Percentiles rank a stretch among this genome's conserved stretches.
Conservation (phyloP, 1,140 invertebrate genomes). For the Platorchestia sp. region DNA sequence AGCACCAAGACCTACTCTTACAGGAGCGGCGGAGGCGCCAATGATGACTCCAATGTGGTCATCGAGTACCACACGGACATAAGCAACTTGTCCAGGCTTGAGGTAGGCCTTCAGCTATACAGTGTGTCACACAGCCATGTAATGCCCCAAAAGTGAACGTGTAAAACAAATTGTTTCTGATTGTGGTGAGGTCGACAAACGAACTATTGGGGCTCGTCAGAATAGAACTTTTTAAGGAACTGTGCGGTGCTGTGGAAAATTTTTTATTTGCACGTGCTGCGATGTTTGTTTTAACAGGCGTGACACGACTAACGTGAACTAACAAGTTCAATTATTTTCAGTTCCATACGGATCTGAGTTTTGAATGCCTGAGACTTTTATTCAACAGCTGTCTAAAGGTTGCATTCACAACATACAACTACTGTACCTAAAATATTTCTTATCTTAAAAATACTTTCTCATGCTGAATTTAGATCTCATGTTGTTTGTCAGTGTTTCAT, state of each 20-base stretch:
- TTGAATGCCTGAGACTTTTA: too few relatives aligned
- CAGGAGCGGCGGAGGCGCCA: constrained; percentile 75
- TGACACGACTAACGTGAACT: too few relatives aligned
- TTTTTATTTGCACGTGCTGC: too few relatives aligned
- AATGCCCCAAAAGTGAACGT: background rate
- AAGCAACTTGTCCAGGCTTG: constrained; percentile 90
- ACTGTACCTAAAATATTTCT: too few relatives aligned
- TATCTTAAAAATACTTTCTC: too few relatives aligned
- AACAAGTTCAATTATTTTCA: too few relatives aligned
- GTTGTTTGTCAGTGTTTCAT: too few relatives aligned
- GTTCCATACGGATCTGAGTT: too few relatives aligned
- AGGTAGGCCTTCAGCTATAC: constrained; percentile 78
- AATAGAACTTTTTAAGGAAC: background rate
- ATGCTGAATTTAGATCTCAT: too few relatives aligned
- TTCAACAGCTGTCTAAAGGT: too few relatives aligned
- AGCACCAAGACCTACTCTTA: constrained; percentile 88
- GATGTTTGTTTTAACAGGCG: too few relatives aligned
- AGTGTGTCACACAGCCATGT: background rate
- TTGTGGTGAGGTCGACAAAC: background rate
- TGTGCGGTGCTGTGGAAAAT: background rate
- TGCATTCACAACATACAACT: too few relatives aligned
- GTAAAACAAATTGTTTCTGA: background rate
- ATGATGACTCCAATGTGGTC: constrained; percentile 86
- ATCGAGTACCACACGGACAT: constrained; percentile 94
- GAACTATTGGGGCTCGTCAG: background rate